Percentiles rank a stretch among this genome's conserved stretches.
Conservation (phyloP, 2,888 invertebrate species). For the Copidosoma aretas region DNA sequence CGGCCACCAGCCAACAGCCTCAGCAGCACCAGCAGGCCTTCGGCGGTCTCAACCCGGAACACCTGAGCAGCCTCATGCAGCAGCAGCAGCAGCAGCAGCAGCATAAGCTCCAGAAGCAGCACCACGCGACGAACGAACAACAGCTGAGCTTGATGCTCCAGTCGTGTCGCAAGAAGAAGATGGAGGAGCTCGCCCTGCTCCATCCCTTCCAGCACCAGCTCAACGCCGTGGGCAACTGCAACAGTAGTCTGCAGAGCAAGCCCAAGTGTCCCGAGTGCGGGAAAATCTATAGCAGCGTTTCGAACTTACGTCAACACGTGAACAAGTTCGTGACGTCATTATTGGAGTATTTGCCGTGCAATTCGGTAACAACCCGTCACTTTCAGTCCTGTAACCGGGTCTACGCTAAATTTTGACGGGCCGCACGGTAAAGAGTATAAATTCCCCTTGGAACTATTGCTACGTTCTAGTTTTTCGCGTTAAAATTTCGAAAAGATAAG, state of each 20-base stretch:
- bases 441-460: no score
- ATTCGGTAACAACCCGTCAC: no score
- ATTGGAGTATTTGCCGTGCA: no score
- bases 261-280: slow-evolving; percentile 74
- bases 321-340: no score
- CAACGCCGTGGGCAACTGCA: slow-evolving; percentile 43
- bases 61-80: slow-evolving; percentile 56
- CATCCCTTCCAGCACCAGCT: slow-evolving; percentile 43
- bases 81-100: slow-evolving; percentile 55
- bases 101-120: slow-evolving; percentile 51
- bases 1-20: slow-evolving; percentile 52
- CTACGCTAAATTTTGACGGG: no score
- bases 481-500: no score
- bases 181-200: slow-evolving; percentile 54
- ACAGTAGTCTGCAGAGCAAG: slow-evolving; percentile 62
- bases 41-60: slow-evolving; percentile 53
- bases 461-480: no score
- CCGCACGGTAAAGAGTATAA: no score
- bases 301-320: slow-evolving; percentile 75
- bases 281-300: slow-evolving; percentile 73
- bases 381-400: no score
- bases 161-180: slow-evolving; percentile 57
- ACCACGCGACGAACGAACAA: slow-evolving; percentile 39
- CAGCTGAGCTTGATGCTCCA: slow-evolving; percentile 57
- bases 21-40: slow-evolving; percentile 50